A percentile compares a stretch with the other conserved stretches of the same genome.
phyloP scores from a whole-genome alignment of 2,113 vertebrate species.

The Nycticryphes semicollaris region DNA sequence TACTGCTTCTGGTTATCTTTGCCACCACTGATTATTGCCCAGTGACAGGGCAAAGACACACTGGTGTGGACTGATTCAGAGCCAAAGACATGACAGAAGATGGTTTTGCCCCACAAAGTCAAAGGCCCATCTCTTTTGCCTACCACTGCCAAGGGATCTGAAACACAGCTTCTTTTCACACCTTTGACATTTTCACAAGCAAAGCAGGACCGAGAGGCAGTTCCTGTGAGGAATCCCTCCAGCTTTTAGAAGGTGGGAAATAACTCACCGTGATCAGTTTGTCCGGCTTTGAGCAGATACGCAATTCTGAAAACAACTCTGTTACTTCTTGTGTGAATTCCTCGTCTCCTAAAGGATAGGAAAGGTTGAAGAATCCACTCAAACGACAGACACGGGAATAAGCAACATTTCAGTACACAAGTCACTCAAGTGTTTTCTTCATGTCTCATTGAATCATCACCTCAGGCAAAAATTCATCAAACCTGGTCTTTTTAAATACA shows the following conservation, averaged over 20 bases:
- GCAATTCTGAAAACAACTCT: slow-evolving; percentile 81
- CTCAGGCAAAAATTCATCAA: neutral
- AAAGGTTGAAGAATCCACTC: slow-evolving; percentile 13
- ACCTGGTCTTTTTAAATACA: neutral
- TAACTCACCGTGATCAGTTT: slow-evolving; percentile 85
- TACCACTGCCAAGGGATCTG: neutral
- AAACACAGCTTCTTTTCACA: neutral
- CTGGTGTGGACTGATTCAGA: neutral
- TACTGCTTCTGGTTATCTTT: neutral
- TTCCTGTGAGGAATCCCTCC: neutral
- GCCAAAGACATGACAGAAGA: neutral
- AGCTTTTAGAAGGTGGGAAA: neutral
- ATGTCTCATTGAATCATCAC: neutral
- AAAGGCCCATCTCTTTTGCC: neutral
- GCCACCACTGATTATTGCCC: neutral
- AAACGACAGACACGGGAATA: neutral
- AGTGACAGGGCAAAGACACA: neutral
- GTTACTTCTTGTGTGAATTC: slow-evolving; percentile 86
- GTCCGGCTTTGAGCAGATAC: slow-evolving; percentile 77
- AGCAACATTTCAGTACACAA: neutral
- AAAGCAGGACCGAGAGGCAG: neutral
- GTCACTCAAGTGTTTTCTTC: neutral
- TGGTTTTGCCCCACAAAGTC: neutral
- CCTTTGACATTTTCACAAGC: neutral
- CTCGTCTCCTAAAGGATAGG: slow-evolving; percentile 76